Evolutionary conservation across 2,888 invertebrate genomes (phyloP).

Genomic region (Acronicta psi): DNA sequence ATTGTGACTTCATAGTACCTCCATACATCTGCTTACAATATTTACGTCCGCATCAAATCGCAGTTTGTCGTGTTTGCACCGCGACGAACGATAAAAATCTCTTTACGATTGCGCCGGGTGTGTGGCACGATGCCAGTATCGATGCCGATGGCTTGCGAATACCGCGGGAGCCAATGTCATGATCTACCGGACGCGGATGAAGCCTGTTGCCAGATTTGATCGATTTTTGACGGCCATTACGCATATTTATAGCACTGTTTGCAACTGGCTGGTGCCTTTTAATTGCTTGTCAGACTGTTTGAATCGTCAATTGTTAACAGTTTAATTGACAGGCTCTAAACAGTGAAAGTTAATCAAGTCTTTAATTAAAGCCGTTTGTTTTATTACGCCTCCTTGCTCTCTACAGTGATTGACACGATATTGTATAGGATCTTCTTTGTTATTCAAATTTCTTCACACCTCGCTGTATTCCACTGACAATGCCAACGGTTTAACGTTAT

Average conservation of each 20-base stretch:
- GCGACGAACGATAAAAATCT: constrained; percentile 55
- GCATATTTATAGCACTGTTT: constrained; percentile 47
- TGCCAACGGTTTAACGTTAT: constrained; percentile 8
- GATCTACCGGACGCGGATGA: constrained; percentile 52
- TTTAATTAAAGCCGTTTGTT: constrained; percentile 20
- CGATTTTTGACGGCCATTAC: constrained; percentile 51
- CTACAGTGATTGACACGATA: background rate
- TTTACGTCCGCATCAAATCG: constrained; percentile 57
- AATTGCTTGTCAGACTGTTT: constrained; percentile 35
- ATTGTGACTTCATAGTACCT: constrained; percentile 5
- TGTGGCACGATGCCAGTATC: constrained; percentile 58
- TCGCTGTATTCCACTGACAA: constrained; percentile 14
- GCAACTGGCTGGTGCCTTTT: constrained; percentile 26
- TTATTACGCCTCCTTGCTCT: background rate
- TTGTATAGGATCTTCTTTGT: constrained; percentile 13
- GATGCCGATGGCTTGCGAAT: constrained; percentile 47
- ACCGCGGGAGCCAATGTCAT: constrained; percentile 62
- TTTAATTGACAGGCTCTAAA: constrained; percentile 25
- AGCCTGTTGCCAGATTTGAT: constrained; percentile 55
- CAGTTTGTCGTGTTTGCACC: constrained; percentile 49
- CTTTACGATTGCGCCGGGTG: constrained; percentile 53
- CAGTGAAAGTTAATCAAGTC: constrained; percentile 23
- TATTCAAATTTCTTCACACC: constrained; percentile 37
- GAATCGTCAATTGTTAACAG: constrained; percentile 11
- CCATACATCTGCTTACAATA: constrained; percentile 15